These are phyloP conservation scores for Herminia tarsipennalis DNA, from an alignment of 2,888 invertebrate genomes.

Conservation along the genomic window DNA sequence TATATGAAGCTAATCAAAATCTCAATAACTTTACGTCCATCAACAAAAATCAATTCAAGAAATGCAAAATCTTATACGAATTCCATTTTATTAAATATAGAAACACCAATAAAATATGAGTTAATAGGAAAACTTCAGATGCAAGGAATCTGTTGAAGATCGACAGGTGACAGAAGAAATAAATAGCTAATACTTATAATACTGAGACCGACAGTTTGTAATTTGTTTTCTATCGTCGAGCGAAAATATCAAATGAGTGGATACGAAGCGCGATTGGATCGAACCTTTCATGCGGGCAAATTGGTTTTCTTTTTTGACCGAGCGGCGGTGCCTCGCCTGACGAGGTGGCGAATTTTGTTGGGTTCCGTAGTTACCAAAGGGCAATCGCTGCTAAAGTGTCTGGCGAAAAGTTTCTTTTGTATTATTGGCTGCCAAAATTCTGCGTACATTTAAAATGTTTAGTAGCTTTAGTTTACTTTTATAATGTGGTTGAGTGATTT, in stretches of 20 bases:
- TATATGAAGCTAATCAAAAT: no score
- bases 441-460: no score
- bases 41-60: conserved; percentile 48
- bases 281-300: conserved; percentile 84
- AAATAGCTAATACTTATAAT: conserved; percentile 66
- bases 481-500: no score
- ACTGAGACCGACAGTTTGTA: conserved; percentile 74
- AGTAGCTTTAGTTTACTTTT: no score
- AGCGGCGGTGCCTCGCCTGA: conserved; percentile 65
- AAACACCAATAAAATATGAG: conserved; percentile 53
- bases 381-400: conserved; percentile 4
- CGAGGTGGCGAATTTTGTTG: conserved; percentile 71
- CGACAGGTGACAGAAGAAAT: conserved; percentile 81
- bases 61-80: conserved; percentile 61
- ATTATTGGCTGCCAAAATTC: no score
- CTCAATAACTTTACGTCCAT: conserved; percentile 23
- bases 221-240: conserved; percentile 79
- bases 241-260: conserved; percentile 84
- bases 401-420: conserved; percentile 8
- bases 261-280: conserved; percentile 79
- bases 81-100: conserved; percentile 42
- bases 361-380: conserved; percentile 52
- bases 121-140: conserved; percentile 79
- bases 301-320: conserved; percentile 84
- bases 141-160: conserved; percentile 69